A percentile compares a stretch with the other conserved stretches of the same genome.
phyloP scores from a whole-genome alignment of 2,888 invertebrate species.

The Pyrrhosoma nymphula region DNA sequence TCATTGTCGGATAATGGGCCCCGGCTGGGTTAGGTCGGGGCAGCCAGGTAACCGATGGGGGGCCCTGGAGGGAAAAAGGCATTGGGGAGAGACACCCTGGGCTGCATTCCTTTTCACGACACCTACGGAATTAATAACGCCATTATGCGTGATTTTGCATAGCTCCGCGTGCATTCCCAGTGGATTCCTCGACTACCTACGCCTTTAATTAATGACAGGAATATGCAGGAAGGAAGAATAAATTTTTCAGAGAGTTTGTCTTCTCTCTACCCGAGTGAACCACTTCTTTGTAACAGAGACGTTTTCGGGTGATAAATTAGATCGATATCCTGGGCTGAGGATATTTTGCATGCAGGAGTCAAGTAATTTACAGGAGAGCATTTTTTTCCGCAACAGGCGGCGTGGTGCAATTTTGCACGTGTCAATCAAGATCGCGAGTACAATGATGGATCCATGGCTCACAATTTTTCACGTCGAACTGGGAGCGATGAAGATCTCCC shows the following conservation, averaged over 20 bases:
- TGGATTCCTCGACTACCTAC: slow-evolving; percentile 75
- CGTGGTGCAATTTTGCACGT: slow-evolving; percentile 10
- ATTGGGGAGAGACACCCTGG: slow-evolving; percentile 69
- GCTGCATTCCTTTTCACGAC: slow-evolving; percentile 38
- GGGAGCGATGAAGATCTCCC: slow-evolving; percentile 9
- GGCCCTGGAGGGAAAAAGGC: slow-evolving; percentile 69
- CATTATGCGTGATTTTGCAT: slow-evolving; percentile 65
- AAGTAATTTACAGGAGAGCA: not conserved
- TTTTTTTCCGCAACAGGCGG: slow-evolving; percentile 10
- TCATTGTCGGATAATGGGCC: slow-evolving; percentile 73
- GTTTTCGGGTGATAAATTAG: slow-evolving; percentile 31
- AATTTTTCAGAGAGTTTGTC: slow-evolving; percentile 39
- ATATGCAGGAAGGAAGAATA: slow-evolving; percentile 39
- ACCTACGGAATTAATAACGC: slow-evolving; percentile 59
- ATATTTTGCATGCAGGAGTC: slow-evolving; percentile 37
- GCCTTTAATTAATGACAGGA: slow-evolving; percentile 75
- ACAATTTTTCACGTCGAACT: slow-evolving; percentile 13
- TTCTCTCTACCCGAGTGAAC: slow-evolving; percentile 28
- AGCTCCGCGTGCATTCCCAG: slow-evolving; percentile 34
- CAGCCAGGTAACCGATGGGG: slow-evolving; percentile 70
- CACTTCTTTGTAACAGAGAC: not conserved
- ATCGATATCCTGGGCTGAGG: not conserved
- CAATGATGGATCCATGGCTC: slow-evolving; percentile 17
- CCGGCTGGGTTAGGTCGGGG: slow-evolving; percentile 70
- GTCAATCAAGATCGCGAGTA: slow-evolving; percentile 28